Evolutionary conservation across 2,113 vertebrate species (phyloP).

Genomic region (Theristicus caerulescens): DNA sequence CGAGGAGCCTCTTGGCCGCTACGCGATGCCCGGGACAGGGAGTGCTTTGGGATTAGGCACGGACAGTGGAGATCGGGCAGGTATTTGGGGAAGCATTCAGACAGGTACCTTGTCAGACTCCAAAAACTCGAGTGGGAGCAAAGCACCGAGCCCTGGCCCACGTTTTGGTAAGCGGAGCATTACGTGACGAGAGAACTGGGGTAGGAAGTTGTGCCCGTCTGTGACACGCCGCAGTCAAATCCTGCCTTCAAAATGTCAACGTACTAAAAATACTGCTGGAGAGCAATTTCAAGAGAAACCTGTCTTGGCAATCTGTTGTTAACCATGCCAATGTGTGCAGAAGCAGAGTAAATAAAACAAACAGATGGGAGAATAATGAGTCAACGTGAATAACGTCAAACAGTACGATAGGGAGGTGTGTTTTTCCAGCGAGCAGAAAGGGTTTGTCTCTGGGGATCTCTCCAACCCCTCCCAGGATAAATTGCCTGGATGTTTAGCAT

Average conservation of each 20-base stretch:
- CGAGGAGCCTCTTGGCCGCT: not conserved
- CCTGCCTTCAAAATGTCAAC: not conserved
- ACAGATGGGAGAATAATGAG: not conserved
- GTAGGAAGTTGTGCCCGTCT: not conserved
- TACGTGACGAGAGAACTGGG: fast-evolving
- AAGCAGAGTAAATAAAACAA: not conserved
- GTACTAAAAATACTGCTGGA: not conserved
- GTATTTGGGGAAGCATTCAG: fast-evolving
- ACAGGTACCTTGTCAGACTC: not conserved
- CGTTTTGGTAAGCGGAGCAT: not conserved
- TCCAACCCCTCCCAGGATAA: not conserved
- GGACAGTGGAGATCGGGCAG: fast-evolving
- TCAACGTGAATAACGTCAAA: not conserved
- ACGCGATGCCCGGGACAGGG: fast-evolving
- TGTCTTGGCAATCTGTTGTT: not conserved
- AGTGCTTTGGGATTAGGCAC: fast-evolving
- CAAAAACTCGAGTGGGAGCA: fast-evolving
- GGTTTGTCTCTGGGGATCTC: not conserved
- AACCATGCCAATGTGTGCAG: not conserved
- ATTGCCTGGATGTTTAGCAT: not conserved
- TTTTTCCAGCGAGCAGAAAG: not conserved
- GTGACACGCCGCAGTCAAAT: fast-evolving
- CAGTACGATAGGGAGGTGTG: not conserved
- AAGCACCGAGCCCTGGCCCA: fast-evolving
- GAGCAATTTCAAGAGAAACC: not conserved